A percentile compares a stretch with the other conserved stretches of the same genome.
Conservation (phyloP, 2,113 vertebrate species). For the Buteo buteo region DNA sequence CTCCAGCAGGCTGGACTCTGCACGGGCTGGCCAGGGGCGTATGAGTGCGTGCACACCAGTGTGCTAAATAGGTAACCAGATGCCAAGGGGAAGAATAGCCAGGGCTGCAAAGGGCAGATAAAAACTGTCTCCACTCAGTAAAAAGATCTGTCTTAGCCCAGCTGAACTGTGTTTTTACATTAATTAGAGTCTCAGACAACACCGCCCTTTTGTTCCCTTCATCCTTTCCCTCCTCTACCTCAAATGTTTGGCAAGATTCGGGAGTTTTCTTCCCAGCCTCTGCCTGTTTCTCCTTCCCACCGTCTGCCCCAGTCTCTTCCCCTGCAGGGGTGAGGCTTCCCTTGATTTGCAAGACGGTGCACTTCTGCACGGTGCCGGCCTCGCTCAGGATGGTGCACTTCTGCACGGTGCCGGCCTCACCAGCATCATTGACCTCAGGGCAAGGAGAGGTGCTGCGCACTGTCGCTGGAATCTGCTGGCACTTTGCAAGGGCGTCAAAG, state of each 20-base stretch:
- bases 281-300: not conserved
- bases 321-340: not conserved
- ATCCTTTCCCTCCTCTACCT: not conserved
- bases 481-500: not conserved
- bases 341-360: not conserved
- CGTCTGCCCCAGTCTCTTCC: not conserved
- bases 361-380: not conserved
- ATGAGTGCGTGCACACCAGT: not conserved
- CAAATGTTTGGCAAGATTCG: not conserved
- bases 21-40: not conserved
- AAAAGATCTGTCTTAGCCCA: constrained; percentile 57
- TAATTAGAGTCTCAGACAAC: constrained; percentile 62
- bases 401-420: not conserved
- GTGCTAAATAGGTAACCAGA: constrained; percentile 60
- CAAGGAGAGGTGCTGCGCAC: not conserved
- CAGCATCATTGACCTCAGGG: accelerated
- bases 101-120: constrained; percentile 66
- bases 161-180: constrained; percentile 54
- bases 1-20: not conserved
- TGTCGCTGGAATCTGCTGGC: not conserved
- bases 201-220: constrained; percentile 19
- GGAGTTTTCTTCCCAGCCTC: not conserved
- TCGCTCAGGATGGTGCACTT: no score
- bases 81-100: constrained; percentile 29
- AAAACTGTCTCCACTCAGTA: constrained; percentile 68